phyloP scores from a whole-genome alignment of 2,888 invertebrate genomes.

The Hyppa rectilinea region DNA sequence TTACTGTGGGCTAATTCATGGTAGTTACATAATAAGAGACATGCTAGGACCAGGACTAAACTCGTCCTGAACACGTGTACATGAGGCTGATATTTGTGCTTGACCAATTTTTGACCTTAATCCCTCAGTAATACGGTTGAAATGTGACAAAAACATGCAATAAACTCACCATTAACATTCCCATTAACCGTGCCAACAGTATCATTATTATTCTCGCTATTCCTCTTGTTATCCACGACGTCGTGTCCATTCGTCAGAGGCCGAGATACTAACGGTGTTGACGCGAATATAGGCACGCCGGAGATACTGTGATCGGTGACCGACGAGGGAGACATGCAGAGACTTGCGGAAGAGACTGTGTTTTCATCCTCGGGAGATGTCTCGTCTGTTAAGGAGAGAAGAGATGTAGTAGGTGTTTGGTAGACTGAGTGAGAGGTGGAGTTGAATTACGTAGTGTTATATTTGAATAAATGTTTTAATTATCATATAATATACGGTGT shows the following conservation, averaged over 20 bases:
- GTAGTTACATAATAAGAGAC: background rate
- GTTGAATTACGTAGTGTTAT: background rate
- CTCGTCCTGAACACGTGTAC: background rate
- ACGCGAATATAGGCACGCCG: conserved; percentile 77
- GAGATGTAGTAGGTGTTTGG: background rate
- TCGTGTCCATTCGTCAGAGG: conserved; percentile 78
- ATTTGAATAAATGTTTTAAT: background rate
- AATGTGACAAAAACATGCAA: too few relatives aligned
- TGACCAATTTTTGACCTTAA: too few relatives aligned
- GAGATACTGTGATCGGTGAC: conserved; percentile 63
- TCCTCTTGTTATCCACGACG: conserved; percentile 68
- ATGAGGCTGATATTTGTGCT: too few relatives aligned
- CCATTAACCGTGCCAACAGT: conserved; percentile 70
- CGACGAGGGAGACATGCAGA: conserved; percentile 83
- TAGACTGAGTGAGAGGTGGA: background rate
- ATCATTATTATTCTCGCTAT: conserved; percentile 70
- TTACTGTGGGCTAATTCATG: background rate
- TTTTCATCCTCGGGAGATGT: conserved; percentile 80
- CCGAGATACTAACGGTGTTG: conserved; percentile 68
- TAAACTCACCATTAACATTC: conserved; percentile 79
- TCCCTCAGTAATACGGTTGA: too few relatives aligned
- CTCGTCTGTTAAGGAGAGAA: conserved; percentile 74
- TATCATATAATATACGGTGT: too few relatives aligned
- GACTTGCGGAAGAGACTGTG: conserved; percentile 85
- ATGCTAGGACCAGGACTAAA: background rate